These are phyloP conservation scores for Cheilosia vernalis DNA, from an alignment of 2,888 invertebrate species.

Conservation along the genomic window DNA sequence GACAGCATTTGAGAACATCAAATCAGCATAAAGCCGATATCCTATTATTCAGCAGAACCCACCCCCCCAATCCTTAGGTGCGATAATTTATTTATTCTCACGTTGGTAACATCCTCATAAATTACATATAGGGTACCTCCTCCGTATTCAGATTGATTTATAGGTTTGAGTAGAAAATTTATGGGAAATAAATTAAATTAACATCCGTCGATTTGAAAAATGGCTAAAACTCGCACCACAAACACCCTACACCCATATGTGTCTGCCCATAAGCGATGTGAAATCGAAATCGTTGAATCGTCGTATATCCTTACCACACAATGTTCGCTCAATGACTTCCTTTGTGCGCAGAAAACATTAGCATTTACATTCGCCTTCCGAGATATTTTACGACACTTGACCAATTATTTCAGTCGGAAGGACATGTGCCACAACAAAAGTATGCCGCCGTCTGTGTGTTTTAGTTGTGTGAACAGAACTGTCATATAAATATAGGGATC, in stretches of 20 bases:
- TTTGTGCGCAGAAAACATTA: conserved; percentile 27
- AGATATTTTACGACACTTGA: conserved; percentile 63
- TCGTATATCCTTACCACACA: conserved; percentile 36
- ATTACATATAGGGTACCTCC: conserved; percentile 36
- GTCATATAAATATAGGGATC: conserved; percentile 29
- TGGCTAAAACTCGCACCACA: conserved; percentile 25
- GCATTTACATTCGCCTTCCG: conserved; percentile 37
- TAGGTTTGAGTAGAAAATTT: conserved; percentile 68
- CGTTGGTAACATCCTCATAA: conserved; percentile 61
- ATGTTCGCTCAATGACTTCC: conserved; percentile 42
- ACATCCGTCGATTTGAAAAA: conserved; percentile 70
- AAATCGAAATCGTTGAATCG: conserved; percentile 27
- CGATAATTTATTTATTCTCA: conserved; percentile 49
- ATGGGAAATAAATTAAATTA: conserved; percentile 73
- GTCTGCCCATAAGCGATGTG: background rate
- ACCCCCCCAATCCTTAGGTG: background rate
- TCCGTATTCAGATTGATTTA: conserved; percentile 62
- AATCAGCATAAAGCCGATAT: no score
- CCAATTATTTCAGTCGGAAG: conserved; percentile 59
- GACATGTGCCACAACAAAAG: conserved; percentile 39
- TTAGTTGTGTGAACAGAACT: conserved; percentile 5
- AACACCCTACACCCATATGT: background rate
- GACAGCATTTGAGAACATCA: no score
- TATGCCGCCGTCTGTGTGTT: background rate
- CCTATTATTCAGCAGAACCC: no score